Percentiles rank a stretch among this genome's conserved stretches.
phyloP scores from a whole-genome alignment of 2,113 vertebrate species.

The Dolichotis patagonum region DNA sequence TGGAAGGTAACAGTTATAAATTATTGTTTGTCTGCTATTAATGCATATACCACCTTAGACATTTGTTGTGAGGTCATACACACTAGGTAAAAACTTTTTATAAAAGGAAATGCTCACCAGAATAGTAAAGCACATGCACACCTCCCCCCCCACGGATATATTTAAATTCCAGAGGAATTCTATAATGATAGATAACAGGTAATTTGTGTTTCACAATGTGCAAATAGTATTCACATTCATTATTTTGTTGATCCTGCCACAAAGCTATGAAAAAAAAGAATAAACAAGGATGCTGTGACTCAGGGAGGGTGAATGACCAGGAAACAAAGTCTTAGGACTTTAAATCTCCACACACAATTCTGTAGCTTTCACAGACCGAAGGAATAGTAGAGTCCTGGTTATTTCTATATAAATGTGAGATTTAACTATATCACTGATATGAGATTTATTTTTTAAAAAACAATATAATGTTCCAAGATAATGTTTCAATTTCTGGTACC shows the following conservation, averaged over 20 bases:
- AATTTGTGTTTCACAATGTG: background rate
- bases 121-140: no score
- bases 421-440: background rate
- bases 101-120: background rate
- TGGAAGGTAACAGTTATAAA: background rate
- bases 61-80: background rate
- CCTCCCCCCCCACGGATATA: background rate
- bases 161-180: background rate
- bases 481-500: background rate
- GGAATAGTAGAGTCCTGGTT: background rate
- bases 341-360: background rate
- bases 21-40: background rate
- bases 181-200: background rate
- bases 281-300: background rate
- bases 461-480: background rate
- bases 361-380: background rate
- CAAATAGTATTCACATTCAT: background rate
- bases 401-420: background rate
- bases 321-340: background rate
- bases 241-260: background rate
- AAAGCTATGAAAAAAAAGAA: constrained; percentile 28
- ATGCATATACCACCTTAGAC: background rate
- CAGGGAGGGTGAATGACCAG: background rate
- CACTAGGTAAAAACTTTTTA: background rate
- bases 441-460: constrained; percentile 6